A percentile compares a stretch with the other conserved stretches of the same genome.
Evolutionary conservation across 2,113 vertebrate genomes (phyloP).

Genomic region (Epinephelus moara): DNA sequence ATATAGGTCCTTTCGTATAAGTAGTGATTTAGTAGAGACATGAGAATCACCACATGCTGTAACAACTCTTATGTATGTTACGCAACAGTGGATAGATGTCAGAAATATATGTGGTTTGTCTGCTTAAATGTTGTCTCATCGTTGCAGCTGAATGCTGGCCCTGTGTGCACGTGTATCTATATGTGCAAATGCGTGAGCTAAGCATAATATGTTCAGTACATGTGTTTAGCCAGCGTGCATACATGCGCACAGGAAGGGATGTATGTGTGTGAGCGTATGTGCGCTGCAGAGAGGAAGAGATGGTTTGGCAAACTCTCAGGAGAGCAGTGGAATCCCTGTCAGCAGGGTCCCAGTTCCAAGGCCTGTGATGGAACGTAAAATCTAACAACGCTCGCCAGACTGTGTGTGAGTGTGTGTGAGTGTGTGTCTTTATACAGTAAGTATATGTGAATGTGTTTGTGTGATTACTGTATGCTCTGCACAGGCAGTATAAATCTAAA

Average conservation of each 20-base stretch:
- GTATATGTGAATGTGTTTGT: neutral
- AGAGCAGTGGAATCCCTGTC: conserved; percentile 66
- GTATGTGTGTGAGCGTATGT: conserved; percentile 7
- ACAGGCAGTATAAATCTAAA: conserved; percentile 51
- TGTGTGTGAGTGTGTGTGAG: neutral
- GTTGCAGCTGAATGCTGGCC: neutral
- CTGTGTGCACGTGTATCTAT: conserved; percentile 19
- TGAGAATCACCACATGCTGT: conserved; percentile 29
- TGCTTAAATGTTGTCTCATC: conserved; percentile 23
- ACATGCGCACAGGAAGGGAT: conserved; percentile 8
- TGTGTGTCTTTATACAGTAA: conserved; percentile 20
- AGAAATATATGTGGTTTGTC: conserved; percentile 44
- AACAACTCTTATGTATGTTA: conserved; percentile 16
- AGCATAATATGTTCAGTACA: conserved; percentile 1
- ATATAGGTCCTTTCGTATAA: conserved; percentile 6
- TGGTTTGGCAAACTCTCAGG: conserved; percentile 49
- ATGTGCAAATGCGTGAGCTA: conserved; percentile 1
- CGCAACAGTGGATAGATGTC: conserved; percentile 25
- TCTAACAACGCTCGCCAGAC: conserved; percentile 56
- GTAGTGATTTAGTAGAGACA: conserved; percentile 22
- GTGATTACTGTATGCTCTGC: conserved; percentile 25
- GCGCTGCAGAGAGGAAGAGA: conserved; percentile 33
- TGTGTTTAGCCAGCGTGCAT: neutral
- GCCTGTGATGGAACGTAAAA: conserved; percentile 64
- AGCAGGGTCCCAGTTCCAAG: conserved; percentile 59